Evolutionary conservation across 2,888 invertebrate genomes (phyloP), one percentile per base, ranked within the genome.

Genomic region (Drosophila silvestris): DNA sequence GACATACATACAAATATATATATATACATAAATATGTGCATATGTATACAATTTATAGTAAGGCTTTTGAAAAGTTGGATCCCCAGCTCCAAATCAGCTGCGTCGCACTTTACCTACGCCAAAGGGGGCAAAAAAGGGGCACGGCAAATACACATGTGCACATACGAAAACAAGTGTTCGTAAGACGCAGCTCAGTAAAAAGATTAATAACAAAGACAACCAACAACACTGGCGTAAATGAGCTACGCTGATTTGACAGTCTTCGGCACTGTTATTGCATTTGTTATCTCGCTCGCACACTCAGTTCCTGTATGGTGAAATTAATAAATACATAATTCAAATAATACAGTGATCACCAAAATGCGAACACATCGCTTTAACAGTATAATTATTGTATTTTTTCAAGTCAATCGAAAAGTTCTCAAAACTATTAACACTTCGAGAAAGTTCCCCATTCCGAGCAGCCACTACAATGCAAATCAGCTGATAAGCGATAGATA

Each of bases 81-180:
- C 64, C 57, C 60, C 66, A 70, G 70, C 69, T 69, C 22, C 35
- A 60, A 74, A 68, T 63, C 77, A 77, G 70, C 81, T 76, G 82
- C 81, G 82, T 70, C 82, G 77, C 73, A 81, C 68, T 59, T 75
- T 61, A 79, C 73, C 67, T 62, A 51, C 39, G 35, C 30, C 70
- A 82, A 74, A 73, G 79, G 83, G 83, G 82, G 47, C 44, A 32
- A 32, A 77, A 82, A 77, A 75, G 82, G 78, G 82, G 82, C 82
- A 82, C 83, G 83, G 70, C 83, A 66, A 68, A 41, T 19, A n/a
- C 22, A 54, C 41, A 54, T 44, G 16, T 56, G 19, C 16, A 22
- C n/a, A 32, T 32, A 66, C 56, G 60, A 26, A 47, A 66, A 35
- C 72, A 73, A 70, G 56, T 52, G 70, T 14, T 74, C 35, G 28